Percentiles rank a stretch among this genome's conserved stretches.
These are phyloP conservation scores for Phoebastria nigripes DNA, from an alignment of 2,797 vertebrate genomes.

Conservation along the genomic window DNA sequence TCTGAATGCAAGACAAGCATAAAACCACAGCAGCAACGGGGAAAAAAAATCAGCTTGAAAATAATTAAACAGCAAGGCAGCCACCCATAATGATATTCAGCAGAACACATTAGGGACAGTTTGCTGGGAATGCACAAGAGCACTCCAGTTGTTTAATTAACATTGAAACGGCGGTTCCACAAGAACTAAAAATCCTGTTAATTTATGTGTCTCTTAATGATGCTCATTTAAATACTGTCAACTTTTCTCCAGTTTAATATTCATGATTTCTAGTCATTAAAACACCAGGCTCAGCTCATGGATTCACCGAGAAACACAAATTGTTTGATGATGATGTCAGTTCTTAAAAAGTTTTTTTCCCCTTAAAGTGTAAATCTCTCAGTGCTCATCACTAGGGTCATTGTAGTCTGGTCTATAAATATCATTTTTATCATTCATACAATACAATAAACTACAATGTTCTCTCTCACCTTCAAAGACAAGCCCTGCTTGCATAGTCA, in stretches of 20 bases:
- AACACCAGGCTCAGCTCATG: conserved; percentile 51
- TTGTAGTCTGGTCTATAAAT: conserved; percentile 45
- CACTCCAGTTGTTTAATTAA: conserved; percentile 85
- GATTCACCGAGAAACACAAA: conserved; percentile 65
- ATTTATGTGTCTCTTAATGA: conserved; percentile 87
- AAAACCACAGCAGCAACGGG: conserved; percentile 77
- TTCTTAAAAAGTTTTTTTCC: conserved; percentile 58
- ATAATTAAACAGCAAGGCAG: conserved; percentile 85
- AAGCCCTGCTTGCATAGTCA: conserved; percentile 28
- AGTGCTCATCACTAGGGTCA: conserved; percentile 24
- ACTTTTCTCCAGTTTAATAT: conserved; percentile 81
- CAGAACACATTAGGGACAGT: conserved; percentile 82
- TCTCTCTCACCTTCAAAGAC: conserved; percentile 49
- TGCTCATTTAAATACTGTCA: conserved; percentile 86
- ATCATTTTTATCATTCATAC: conserved; percentile 31
- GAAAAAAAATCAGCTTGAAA: conserved; percentile 77
- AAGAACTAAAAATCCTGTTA: conserved; percentile 84
- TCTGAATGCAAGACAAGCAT: conserved; percentile 81
- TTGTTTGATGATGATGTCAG: conserved; percentile 67
- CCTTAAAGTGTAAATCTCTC: conserved; percentile 28
- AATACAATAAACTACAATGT: conserved; percentile 33
- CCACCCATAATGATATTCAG: conserved; percentile 85
- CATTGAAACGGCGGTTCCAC: conserved; percentile 81
- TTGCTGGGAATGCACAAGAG: conserved; percentile 78
- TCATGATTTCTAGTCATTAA: conserved; percentile 82